These are phyloP conservation scores for Steinernema hermaphroditum DNA, from an alignment of 2,888 invertebrate species.

Conservation along the genomic window DNA sequence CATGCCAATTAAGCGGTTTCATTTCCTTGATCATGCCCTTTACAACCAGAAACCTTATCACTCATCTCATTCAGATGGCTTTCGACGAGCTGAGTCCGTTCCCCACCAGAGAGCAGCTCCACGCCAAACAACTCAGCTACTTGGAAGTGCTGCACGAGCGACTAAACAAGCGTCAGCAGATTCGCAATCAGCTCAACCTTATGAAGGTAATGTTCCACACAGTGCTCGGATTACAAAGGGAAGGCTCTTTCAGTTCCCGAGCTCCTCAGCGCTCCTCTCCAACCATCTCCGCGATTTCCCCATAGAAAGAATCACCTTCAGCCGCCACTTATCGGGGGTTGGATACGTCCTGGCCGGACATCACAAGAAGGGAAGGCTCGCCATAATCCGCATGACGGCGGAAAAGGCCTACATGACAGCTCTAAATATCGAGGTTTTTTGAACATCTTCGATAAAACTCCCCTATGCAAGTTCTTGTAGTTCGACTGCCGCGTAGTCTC, in stretches of 20 bases:
- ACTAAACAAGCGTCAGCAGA: constrained; percentile 67
- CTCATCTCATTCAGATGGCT: constrained; percentile 67
- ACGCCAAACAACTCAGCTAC: constrained; percentile 69
- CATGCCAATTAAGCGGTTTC: too few species aligned
- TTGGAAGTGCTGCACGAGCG: constrained; percentile 69
- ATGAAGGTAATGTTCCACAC: constrained; percentile 12
- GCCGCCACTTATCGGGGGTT: constrained; percentile 36
- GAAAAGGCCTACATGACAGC: constrained; percentile 61
- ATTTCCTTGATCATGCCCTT: too few species aligned
- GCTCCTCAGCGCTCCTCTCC: constrained; percentile 33
- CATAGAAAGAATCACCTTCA: constrained; percentile 46
- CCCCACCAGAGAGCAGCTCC: constrained; percentile 68
- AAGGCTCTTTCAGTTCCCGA: constrained; percentile 27
- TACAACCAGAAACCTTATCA: too few species aligned
- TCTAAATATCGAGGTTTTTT: constrained; percentile 43
- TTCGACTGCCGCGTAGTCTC: constrained; percentile 70
- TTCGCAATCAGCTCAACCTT: constrained; percentile 51
- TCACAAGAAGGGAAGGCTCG: constrained; percentile 48
- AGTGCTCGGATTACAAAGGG: too few species aligned
- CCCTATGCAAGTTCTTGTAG: too few species aligned
- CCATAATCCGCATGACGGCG: constrained; percentile 50
- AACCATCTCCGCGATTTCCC: constrained; percentile 48
- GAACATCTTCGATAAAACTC: too few species aligned
- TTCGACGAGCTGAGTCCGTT: constrained; percentile 70
- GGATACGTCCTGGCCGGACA: constrained; percentile 50